These are phyloP conservation scores for Drosophila flavopinicola DNA, from an alignment of 2,888 invertebrate species.

Conservation along the genomic window DNA sequence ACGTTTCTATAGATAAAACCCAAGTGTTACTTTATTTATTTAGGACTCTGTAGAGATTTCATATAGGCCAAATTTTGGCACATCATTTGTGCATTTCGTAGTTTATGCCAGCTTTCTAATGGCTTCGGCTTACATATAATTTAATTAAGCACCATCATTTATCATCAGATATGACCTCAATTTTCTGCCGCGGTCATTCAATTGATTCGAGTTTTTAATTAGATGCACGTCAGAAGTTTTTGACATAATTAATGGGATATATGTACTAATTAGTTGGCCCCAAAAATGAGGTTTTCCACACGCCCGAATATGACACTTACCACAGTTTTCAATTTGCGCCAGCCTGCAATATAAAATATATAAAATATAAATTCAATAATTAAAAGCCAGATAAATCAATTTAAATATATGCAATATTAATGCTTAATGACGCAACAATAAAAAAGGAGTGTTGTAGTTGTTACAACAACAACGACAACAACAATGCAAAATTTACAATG, in stretches of 20 bases:
- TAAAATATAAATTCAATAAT: constrained; percentile 12
- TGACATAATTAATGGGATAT: constrained; percentile 39
- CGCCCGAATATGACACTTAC: constrained; percentile 37
- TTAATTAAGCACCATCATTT: constrained; percentile 40
- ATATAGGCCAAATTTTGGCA: background rate
- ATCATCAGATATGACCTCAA: constrained; percentile 36
- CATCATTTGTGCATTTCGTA: background rate
- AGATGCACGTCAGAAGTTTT: constrained; percentile 25
- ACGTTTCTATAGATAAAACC: background rate
- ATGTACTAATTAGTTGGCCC: constrained; percentile 11
- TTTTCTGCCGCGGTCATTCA: constrained; percentile 2
- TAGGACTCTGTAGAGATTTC: background rate
- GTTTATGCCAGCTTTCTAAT: constrained; percentile 19
- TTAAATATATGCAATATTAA: constrained; percentile 22
- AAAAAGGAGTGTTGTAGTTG: background rate
- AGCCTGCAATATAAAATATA: constrained; percentile 32
- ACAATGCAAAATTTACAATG: constrained; percentile 1
- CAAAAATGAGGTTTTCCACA: constrained; percentile 2
- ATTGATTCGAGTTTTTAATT: constrained; percentile 30
- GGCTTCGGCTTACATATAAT: constrained; percentile 3
- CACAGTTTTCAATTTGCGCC: constrained; percentile 43
- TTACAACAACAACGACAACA: background rate
- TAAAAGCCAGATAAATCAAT: constrained; percentile 14
- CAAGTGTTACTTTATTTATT: background rate
- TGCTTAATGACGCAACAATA: background rate